phyloP scores from a whole-genome alignment of 2,113 vertebrate genomes.

The Seriola rivoliana region DNA sequence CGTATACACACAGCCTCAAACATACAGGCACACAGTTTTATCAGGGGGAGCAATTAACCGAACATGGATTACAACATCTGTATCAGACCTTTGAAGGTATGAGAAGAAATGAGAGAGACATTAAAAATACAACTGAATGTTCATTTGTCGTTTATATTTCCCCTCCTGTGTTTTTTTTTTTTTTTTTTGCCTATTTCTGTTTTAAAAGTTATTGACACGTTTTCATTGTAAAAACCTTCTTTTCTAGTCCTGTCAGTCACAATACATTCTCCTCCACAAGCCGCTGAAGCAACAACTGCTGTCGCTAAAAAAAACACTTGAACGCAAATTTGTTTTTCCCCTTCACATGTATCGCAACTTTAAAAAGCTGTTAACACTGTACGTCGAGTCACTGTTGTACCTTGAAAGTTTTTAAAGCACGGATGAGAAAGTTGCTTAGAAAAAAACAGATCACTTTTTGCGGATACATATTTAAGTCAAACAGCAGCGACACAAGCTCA shows the following conservation, averaged over 20 bases:
- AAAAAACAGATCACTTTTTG: conserved; percentile 10
- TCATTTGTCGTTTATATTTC: conserved; percentile 24
- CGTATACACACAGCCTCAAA: not conserved
- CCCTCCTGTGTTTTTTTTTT: too few relatives aligned
- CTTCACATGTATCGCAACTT: rapidly evolving
- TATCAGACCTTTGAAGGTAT: conserved; percentile 45
- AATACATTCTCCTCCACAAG: conserved; percentile 32
- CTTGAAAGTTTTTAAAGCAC: conserved; percentile 37
- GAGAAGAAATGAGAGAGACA: conserved; percentile 60
- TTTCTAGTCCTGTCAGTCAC: conserved; percentile 22
- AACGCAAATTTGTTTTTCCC: not conserved
- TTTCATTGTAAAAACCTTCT: conserved; percentile 38
- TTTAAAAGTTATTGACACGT: conserved; percentile 27
- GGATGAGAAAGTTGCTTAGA: not conserved
- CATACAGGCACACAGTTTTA: conserved; percentile 56
- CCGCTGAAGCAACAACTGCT: not conserved
- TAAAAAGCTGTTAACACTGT: not conserved
- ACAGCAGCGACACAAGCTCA: conserved; percentile 26
- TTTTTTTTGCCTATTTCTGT: not conserved
- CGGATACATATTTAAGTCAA: conserved; percentile 21
- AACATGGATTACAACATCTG: conserved; percentile 64
- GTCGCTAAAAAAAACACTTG: not conserved
- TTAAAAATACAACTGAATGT: conserved; percentile 49
- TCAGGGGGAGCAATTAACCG: conserved; percentile 51
- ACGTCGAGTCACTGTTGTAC: not conserved